Conservation (phyloP, 2,113 vertebrate genomes). For the Rostratula benghalensis region DNA sequence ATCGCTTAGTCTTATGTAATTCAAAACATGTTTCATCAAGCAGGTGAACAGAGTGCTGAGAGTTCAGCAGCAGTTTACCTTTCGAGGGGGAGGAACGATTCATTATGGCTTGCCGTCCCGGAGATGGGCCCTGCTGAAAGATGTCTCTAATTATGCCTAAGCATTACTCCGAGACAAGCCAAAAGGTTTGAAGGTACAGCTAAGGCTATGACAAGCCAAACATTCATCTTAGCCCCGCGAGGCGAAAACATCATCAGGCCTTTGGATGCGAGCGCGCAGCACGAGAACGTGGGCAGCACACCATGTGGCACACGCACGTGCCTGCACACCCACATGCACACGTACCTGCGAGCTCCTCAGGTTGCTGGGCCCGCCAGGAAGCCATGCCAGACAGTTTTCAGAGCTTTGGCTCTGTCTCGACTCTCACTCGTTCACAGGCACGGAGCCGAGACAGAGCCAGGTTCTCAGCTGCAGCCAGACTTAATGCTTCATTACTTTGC, state of each 20-base stretch:
- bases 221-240: neutral
- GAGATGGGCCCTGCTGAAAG: conserved; percentile 40
- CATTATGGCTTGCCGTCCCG: neutral
- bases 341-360: neutral
- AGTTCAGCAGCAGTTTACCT: conserved; percentile 38
- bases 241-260: neutral
- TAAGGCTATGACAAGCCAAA: conserved; percentile 19
- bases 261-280: neutral
- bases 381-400: conserved; percentile 52
- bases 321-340: neutral
- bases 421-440: conserved; percentile 50
- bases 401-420: conserved; percentile 27
- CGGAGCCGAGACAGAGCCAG: conserved; percentile 57
- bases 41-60: neutral
- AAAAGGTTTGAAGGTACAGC: neutral
- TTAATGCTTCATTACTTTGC: conserved; percentile 73
- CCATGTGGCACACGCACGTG: neutral
- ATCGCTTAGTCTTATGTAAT: neutral
- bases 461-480: conserved; percentile 70
- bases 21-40: conserved; percentile 46
- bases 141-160: conserved; percentile 14
- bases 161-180: neutral
- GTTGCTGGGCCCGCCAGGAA: conserved; percentile 32
- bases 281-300: neutral
- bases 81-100: conserved; percentile 3